phyloP scores from a whole-genome alignment of 1,140 invertebrate genomes.

The Uloborus diversus region DNA sequence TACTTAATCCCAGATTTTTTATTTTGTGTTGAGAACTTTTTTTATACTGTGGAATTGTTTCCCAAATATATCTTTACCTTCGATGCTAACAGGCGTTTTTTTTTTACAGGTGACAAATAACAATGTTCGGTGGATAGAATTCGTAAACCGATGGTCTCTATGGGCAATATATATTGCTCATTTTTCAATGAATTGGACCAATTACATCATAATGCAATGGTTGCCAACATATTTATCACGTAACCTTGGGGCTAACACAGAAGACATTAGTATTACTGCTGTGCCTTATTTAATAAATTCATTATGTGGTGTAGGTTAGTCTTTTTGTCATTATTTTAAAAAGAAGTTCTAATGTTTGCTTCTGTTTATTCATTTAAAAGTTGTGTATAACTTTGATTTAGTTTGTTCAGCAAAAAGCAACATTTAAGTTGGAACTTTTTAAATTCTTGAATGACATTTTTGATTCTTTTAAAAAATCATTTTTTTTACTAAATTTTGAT shows the following conservation, averaged over 20 bases:
- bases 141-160: slow-evolving; percentile 76
- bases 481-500: neutral
- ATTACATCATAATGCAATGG: slow-evolving; percentile 87
- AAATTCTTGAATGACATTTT: too few relatives aligned
- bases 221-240: slow-evolving; percentile 78
- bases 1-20: too few relatives aligned
- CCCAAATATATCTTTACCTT: too few relatives aligned
- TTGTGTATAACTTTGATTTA: too few relatives aligned
- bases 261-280: slow-evolving; percentile 80
- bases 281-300: slow-evolving; percentile 82
- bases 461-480: neutral
- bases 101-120: slow-evolving; percentile 69
- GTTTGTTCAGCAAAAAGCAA: too few relatives aligned
- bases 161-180: slow-evolving; percentile 83
- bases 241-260: slow-evolving; percentile 75
- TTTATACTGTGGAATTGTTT: too few relatives aligned
- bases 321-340: neutral
- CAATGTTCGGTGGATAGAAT: slow-evolving; percentile 74
- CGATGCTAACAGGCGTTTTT: too few relatives aligned
- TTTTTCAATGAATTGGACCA: slow-evolving; percentile 87
- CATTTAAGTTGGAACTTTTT: too few relatives aligned
- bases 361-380: neutral
- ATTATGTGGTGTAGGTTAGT: slow-evolving; percentile 76
- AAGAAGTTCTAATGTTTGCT: neutral
- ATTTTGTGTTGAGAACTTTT: too few relatives aligned